A percentile compares a stretch with the other conserved stretches of the same genome.
Conservation (phyloP, 1,140 invertebrate genomes). For the Anthonomus grandis region DNA sequence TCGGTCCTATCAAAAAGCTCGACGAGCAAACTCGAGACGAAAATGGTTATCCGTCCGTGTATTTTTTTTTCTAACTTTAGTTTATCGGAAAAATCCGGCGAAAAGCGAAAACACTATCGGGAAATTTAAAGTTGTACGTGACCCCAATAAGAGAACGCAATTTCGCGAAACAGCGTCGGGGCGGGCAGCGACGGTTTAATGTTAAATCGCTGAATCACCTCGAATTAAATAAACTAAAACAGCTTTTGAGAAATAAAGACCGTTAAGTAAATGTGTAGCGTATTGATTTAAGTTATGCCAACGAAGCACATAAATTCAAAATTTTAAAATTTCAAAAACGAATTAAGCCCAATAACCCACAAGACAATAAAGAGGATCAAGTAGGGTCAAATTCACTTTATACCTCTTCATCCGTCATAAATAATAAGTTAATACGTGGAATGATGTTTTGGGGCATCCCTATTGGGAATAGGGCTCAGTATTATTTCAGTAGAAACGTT, state of each 20-base stretch:
- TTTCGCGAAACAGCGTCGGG: conserved; percentile 19
- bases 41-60: neutral
- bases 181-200: conserved; percentile 17
- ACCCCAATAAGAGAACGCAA: conserved; percentile 25
- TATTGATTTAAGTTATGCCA: too few species aligned
- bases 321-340: too few species aligned
- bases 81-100: conserved; percentile 17
- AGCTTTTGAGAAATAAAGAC: too few species aligned
- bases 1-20: neutral
- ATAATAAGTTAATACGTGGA: neutral
- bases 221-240: too few species aligned
- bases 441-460: neutral
- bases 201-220: conserved; percentile 20
- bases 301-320: too few species aligned
- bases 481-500: neutral
- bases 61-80: too few species aligned
- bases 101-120: conserved; percentile 19
- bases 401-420: neutral
- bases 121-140: conserved; percentile 26
- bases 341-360: too few species aligned
- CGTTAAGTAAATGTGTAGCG: too few species aligned
- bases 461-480: neutral
- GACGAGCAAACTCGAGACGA: conserved; percentile 2
- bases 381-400: too few species aligned
- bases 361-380: too few species aligned